A percentile compares a stretch with the other conserved stretches of the same genome.
Evolutionary conservation across 2,888 invertebrate species (phyloP).

Genomic region (Oligia latruncula): DNA sequence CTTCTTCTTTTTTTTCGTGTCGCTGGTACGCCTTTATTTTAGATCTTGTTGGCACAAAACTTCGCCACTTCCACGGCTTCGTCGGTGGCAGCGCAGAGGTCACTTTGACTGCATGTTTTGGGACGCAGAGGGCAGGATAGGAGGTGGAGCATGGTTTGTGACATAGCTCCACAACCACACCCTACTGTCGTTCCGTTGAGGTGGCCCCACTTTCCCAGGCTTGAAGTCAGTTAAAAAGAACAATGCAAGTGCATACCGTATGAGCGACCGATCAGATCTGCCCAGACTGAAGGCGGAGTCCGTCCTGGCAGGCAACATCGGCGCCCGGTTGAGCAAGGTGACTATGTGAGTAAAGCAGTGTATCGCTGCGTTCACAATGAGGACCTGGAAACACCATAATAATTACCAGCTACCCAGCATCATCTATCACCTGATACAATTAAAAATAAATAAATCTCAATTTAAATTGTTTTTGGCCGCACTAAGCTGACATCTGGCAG

Average conservation of each 20-base stretch:
- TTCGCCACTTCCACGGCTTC: too few relatives aligned
- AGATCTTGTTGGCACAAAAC: too few relatives aligned
- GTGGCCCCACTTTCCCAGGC: neutral
- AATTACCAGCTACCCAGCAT: neutral
- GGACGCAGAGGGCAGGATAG: too few relatives aligned
- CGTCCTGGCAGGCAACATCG: constrained; percentile 34
- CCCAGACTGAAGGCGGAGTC: constrained; percentile 3
- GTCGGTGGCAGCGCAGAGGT: neutral
- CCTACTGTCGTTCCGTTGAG: neutral
- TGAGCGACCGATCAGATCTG: constrained; percentile 59
- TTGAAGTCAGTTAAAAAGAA: neutral
- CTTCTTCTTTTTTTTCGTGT: too few relatives aligned
- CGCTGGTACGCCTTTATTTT: too few relatives aligned
- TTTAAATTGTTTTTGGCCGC: too few relatives aligned
- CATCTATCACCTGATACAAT: neutral
- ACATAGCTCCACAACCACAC: neutral
- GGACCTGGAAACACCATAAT: constrained; percentile 72
- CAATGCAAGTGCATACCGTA: constrained; percentile 66
- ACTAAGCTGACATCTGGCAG: neutral
- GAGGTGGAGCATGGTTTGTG: too few relatives aligned
- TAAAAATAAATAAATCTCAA: neutral
- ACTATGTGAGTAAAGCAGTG: constrained; percentile 80
- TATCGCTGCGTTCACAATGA: constrained; percentile 73
- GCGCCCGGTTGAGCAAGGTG: constrained; percentile 68
- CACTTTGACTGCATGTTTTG: neutral